Evolutionary conservation across 2,113 vertebrate genomes (phyloP), one percentile per base, ranked within the genome.

Genomic region (Microtus montanus): DNA sequence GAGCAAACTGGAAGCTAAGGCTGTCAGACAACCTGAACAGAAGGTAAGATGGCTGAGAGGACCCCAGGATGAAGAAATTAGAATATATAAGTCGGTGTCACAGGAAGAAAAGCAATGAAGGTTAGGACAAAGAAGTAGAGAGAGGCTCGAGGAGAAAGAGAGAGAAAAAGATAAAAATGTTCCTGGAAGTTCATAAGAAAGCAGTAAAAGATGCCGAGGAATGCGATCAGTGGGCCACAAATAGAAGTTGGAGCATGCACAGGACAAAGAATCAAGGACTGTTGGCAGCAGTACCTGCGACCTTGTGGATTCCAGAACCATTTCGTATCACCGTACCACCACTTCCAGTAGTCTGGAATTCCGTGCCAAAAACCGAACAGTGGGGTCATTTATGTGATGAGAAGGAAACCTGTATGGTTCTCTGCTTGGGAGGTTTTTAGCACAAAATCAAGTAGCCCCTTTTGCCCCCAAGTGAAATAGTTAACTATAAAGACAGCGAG

Each of bases 281-380:
- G 33, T 61, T 82, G 78, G 35, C 78, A 79, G 77, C 54, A 8
- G 52, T 14, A 24, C 79, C 52, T 38, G 54, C 58, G 54, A 82
- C 35, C 33, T 15, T 61, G 54, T n/a, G n/a, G 38, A 61, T 28
- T 38, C 22, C 79, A 14, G 22, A 28, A 41, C 54, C n/a, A 30
- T 41, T 63, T 90, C 24, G 13, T 30, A 10, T 9, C 33, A 41
- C 3, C 9, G 58, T 19, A 41, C 38, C 17, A 20, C 33, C 20
- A 47, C 88, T 94, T 85, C 70, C 89, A 83, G 28, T 5, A 41
- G 30, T 88, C 87, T 64, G 47, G 90, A 92, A 86, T 94, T 77
- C 66, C 54, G 1, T 26, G 5, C 64, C 73, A 80, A 15, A 22
- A 49, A 61, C 75, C 33, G 3, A 88, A 49, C 1, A 24, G 41